Evolutionary conservation across 2,797 vertebrate species (phyloP).

Genomic region (Periophthalmus magnuspinnatus): DNA sequence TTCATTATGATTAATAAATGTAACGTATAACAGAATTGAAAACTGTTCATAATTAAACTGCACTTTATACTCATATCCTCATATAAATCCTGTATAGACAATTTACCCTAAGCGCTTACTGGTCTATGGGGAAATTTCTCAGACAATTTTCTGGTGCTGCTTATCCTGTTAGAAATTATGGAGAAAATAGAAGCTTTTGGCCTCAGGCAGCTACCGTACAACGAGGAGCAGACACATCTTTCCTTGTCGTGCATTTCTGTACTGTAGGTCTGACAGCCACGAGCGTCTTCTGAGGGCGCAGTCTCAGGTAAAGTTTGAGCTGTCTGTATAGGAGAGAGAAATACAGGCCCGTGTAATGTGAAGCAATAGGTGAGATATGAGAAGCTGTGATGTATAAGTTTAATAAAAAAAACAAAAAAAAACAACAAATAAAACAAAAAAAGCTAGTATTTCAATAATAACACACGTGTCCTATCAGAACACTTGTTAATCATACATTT

Average conservation of each 20-base stretch:
- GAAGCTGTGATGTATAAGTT: neutral
- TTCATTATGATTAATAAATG: neutral
- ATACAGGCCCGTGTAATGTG: neutral
- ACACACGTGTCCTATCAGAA: neutral
- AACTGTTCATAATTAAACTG: neutral
- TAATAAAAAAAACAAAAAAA: neutral
- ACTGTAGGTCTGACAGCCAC: slow-evolving; percentile 2
- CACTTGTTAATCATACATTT: neutral
- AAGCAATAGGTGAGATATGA: neutral
- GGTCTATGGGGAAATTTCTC: slow-evolving; percentile 4
- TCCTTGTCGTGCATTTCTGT: neutral
- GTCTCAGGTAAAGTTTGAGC: neutral
- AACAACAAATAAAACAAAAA: no score
- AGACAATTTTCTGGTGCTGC: slow-evolving; percentile 5
- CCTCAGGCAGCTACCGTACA: slow-evolving; percentile 3
- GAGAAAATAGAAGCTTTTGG: slow-evolving; percentile 1
- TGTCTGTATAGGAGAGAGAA: neutral
- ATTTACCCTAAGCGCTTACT: neutral
- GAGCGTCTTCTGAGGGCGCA: neutral
- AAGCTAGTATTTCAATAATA: neutral
- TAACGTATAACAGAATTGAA: neutral
- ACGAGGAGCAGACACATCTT: neutral
- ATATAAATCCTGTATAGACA: neutral
- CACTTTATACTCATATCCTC: neutral
- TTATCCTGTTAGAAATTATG: slow-evolving; percentile 1